These are phyloP conservation scores for Schizothorax lantsangensis DNA, from an alignment of 2,797 vertebrate genomes.

Conservation along the genomic window DNA sequence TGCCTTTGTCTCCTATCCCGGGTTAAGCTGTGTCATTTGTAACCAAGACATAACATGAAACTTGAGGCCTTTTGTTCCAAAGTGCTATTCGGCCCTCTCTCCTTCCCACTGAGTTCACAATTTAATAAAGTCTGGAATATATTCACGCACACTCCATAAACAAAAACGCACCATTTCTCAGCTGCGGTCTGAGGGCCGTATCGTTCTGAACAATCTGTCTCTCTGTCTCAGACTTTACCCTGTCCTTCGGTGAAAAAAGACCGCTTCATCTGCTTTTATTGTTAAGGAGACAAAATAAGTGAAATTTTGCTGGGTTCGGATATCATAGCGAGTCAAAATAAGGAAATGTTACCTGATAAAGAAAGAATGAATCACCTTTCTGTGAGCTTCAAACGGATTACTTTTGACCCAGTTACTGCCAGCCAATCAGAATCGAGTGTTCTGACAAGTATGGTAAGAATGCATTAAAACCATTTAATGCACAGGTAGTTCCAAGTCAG, in stretches of 20 bases:
- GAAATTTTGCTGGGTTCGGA: neutral
- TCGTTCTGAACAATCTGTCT: slow-evolving; percentile 55
- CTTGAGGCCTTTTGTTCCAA: slow-evolving; percentile 66
- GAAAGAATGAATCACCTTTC: slow-evolving; percentile 10
- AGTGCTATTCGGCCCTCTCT: slow-evolving; percentile 56
- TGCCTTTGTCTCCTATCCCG: slow-evolving; percentile 56
- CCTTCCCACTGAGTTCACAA: slow-evolving; percentile 63
- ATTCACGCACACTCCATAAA: slow-evolving; percentile 61
- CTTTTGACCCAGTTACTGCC: neutral
- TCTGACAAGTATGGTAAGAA: no score
- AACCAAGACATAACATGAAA: slow-evolving; percentile 66
- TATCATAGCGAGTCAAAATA: slow-evolving; percentile 32
- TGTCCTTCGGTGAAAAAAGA: neutral
- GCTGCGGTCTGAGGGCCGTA: slow-evolving; percentile 56
- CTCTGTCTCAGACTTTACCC: slow-evolving; percentile 61
- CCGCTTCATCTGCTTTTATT: slow-evolving; percentile 20
- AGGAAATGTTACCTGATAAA: slow-evolving; percentile 22
- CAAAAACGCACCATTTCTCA: slow-evolving; percentile 53
- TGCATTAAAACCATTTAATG: no score
- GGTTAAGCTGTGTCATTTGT: slow-evolving; percentile 61
- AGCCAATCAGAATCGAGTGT: no score
- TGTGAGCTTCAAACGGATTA: neutral
- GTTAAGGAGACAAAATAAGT: slow-evolving; percentile 30
- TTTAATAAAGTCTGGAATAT: slow-evolving; percentile 71
- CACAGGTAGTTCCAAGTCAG: no score